Percentiles rank a stretch among this genome's conserved stretches.
Conservation (phyloP, 1,140 invertebrate species). For the Orussus abietinus region DNA sequence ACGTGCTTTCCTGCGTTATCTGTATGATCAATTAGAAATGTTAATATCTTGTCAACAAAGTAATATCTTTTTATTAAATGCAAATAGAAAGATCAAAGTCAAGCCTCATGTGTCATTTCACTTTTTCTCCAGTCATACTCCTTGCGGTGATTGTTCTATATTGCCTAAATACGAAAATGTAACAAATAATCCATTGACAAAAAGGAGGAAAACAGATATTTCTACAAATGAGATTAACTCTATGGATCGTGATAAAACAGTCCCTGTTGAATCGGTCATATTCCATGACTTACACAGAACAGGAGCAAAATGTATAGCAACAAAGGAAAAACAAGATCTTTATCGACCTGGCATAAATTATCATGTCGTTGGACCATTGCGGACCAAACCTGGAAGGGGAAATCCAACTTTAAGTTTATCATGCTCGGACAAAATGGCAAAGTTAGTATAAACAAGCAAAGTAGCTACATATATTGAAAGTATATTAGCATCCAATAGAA, state of each 20-base stretch:
- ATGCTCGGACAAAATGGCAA: slow-evolving; percentile 89
- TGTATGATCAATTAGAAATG: slow-evolving; percentile 63
- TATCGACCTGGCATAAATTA: slow-evolving; percentile 59
- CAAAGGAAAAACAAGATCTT: slow-evolving; percentile 54
- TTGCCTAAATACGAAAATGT: slow-evolving; percentile 57
- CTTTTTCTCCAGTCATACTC: slow-evolving; percentile 82
- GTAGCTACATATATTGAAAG: not conserved
- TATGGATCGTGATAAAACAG: slow-evolving; percentile 28
- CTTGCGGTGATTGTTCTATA: slow-evolving; percentile 94
- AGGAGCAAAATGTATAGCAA: slow-evolving; percentile 78
- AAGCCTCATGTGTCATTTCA: slow-evolving; percentile 70
- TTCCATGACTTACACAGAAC: slow-evolving; percentile 82
- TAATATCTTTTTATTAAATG: slow-evolving; percentile 43
- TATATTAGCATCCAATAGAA: not conserved
- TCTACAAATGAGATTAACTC: too few species aligned
- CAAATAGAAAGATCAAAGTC: slow-evolving; percentile 48
- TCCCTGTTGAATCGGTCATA: slow-evolving; percentile 48
- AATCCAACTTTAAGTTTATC: slow-evolving; percentile 85
- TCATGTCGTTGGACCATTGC: slow-evolving; percentile 69
- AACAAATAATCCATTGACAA: slow-evolving; percentile 15
- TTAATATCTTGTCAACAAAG: slow-evolving; percentile 41
- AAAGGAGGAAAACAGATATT: slow-evolving; percentile 29
- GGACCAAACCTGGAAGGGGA: slow-evolving; percentile 90
- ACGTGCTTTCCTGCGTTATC: slow-evolving; percentile 75
- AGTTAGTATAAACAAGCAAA: slow-evolving; percentile 27